Evolutionary conservation across 2,797 vertebrate genomes (phyloP), one percentile per base, ranked within the genome.

Genomic region (Novumbra hubbsi): DNA sequence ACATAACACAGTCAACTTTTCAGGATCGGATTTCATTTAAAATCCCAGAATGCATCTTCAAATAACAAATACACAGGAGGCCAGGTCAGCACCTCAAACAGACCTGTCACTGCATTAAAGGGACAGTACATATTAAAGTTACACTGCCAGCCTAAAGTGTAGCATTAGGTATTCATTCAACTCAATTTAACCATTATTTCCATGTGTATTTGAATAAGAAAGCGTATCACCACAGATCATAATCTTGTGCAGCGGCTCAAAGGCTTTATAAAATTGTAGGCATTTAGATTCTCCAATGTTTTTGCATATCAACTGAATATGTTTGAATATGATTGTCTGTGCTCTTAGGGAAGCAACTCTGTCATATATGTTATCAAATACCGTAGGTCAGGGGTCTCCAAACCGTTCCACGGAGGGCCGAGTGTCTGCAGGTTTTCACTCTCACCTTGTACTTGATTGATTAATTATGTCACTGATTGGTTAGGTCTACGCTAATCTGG

Each of bases 131-230:
- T 69, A 19, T 28, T 69, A 9, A 50, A 57, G 62, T 71, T 81
- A 79, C 85, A 90, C 90, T 90, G 88, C 89, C 89, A 64, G 72
- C 65, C 71, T 49, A 65, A 68, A 71, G 41, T 82, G 70, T 69
- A 69, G 68, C 45, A 69, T 50, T 2, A 78, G 32, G 68, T 11
- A 1, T 21, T 72, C 69, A 76, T 73, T 73, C 3, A 67, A 72
- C 32, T 62, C 21, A 81, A 76, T 48, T 70, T 66, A 30, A 28
- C 50, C 49, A 0, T 0, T 72, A 16, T 27, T 64, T 24, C 11
- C 21, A 19, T 27, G 19, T 21, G 68, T 73, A 64, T 74, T 60
- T 24, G n/a, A 72, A 50, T 55, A 8, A 16, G 52, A n/a, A 55
- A 21, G n/a, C 19, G 19, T 55, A 55, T n/a, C 52, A 55, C n/a